phyloP scores from a whole-genome alignment of 2,888 invertebrate genomes.

The Drosophila emarginata region DNA sequence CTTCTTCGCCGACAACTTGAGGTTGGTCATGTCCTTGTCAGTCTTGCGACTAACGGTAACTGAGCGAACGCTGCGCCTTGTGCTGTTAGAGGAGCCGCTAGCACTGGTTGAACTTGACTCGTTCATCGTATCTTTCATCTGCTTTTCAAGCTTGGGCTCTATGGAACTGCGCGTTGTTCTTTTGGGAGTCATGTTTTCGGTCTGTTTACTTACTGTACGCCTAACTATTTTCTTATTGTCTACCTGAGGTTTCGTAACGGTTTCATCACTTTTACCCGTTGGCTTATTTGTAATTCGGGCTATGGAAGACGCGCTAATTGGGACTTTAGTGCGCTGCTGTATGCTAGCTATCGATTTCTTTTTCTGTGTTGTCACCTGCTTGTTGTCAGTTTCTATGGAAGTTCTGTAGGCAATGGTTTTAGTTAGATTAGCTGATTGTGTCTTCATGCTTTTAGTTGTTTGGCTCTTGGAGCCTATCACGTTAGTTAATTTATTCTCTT shows the following conservation, averaged over 20 bases:
- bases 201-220: slow-evolving; percentile 42
- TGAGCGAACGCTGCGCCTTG: slow-evolving; percentile 66
- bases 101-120: slow-evolving; percentile 74
- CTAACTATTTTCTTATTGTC: slow-evolving; percentile 65
- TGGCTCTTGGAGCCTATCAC: slow-evolving; percentile 77
- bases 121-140: slow-evolving; percentile 73
- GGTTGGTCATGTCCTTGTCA: slow-evolving; percentile 74
- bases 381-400: slow-evolving; percentile 74
- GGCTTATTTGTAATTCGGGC: slow-evolving; percentile 58
- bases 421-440: slow-evolving; percentile 69
- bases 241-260: slow-evolving; percentile 61
- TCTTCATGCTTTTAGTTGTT: slow-evolving; percentile 69
- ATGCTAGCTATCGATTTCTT: slow-evolving; percentile 49
- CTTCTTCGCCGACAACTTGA: slow-evolving; percentile 65
- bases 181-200: slow-evolving; percentile 30
- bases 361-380: slow-evolving; percentile 29
- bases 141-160: slow-evolving; percentile 72
- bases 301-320: slow-evolving; percentile 66
- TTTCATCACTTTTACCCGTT: slow-evolving; percentile 61
- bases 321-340: slow-evolving; percentile 68
- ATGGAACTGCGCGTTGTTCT: slow-evolving; percentile 41
- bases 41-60: slow-evolving; percentile 63
- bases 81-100: slow-evolving; percentile 75
- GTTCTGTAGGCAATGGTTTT: slow-evolving; percentile 71
- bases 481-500: slow-evolving; percentile 64